A percentile compares a stretch with the other conserved stretches of the same genome.
Conservation (phyloP, 2,797 vertebrate genomes). For the Rachycentron canadum region DNA sequence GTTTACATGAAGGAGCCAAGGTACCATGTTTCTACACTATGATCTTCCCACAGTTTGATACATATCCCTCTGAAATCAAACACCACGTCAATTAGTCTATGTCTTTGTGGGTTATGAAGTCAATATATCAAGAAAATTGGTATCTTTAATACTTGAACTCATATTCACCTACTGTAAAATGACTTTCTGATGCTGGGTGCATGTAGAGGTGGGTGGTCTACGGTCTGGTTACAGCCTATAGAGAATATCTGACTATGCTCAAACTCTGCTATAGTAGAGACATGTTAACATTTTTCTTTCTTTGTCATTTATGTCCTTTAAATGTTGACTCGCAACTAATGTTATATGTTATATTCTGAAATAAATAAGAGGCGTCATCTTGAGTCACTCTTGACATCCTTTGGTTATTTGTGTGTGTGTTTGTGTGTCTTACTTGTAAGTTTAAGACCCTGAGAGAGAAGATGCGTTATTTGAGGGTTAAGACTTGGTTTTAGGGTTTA, state of each 20-base stretch:
- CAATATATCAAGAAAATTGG: background rate
- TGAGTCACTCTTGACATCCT: background rate
- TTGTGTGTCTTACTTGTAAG: too few species aligned
- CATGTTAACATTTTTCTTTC: background rate
- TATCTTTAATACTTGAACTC: constrained; percentile 6
- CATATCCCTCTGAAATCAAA: constrained; percentile 22
- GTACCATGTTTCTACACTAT: background rate
- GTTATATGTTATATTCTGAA: background rate
- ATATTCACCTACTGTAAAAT: background rate
- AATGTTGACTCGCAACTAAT: background rate
- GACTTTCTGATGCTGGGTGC: constrained; percentile 16
- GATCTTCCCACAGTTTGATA: background rate
- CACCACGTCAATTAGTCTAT: constrained; percentile 10
- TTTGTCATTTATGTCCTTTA: background rate
- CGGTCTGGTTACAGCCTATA: background rate
- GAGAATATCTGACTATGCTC: background rate
- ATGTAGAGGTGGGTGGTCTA: constrained; percentile 11
- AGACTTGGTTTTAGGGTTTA: constrained; percentile 29
- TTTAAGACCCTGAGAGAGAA: background rate
- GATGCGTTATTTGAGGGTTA: background rate
- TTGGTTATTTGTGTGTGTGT: background rate
- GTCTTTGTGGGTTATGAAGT: constrained; percentile 17
- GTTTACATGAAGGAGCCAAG: background rate
- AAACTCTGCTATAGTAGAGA: too few species aligned
- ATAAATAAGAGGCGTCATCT: background rate